Evolutionary conservation across 2,888 invertebrate species (phyloP), one percentile per base, ranked within the genome.

Genomic region (Dasysyrphus albostriatus): DNA sequence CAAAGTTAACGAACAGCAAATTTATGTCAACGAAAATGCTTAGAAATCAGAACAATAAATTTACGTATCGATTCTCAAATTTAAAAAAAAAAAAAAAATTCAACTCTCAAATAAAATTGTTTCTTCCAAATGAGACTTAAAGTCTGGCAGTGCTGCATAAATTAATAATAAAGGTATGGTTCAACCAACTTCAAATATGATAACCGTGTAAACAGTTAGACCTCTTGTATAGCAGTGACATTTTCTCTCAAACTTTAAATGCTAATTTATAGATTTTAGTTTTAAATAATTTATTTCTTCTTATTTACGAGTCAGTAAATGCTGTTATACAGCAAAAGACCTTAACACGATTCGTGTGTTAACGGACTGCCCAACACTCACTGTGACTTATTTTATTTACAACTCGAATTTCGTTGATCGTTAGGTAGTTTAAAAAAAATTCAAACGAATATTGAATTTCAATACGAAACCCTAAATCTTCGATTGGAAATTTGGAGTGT

Each of bases 111-210:
- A 44, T 24, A 24, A 24, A 24, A 24, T 24, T 24, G 24, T 24
- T 24, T 24, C 24, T 24, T 24, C 24, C 24, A 34, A 34, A 69
- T n/a, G 67, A 49, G 69, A 69, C 69, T 24, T 19, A 39, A 54
- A 69, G 69, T 69, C 69, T 69, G n/a, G 14, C 69, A 69, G 54
- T 39, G 37, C 69, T 39, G 47, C 16, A 49, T 67, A 34, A 39
- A 65, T 42, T 44, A 32, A 29, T 44, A 32, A n/a, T n/a, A 10
- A 32, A 32, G 14, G 14, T 14, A 29, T n/a, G n/a, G 7, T 54
- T 54, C 29, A 39, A 12, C 39, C 39, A 61, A 39, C 59, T 34
- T 3, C n/a, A 16, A 65, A 16, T 24, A 67, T 14, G 32, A 67
- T 32, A 29, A 5, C 14, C 29, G 37, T 34, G 34, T 37, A 37